phyloP scores from a whole-genome alignment of 2,797 vertebrate genomes.

The Odontamblyopus lacepedii region DNA sequence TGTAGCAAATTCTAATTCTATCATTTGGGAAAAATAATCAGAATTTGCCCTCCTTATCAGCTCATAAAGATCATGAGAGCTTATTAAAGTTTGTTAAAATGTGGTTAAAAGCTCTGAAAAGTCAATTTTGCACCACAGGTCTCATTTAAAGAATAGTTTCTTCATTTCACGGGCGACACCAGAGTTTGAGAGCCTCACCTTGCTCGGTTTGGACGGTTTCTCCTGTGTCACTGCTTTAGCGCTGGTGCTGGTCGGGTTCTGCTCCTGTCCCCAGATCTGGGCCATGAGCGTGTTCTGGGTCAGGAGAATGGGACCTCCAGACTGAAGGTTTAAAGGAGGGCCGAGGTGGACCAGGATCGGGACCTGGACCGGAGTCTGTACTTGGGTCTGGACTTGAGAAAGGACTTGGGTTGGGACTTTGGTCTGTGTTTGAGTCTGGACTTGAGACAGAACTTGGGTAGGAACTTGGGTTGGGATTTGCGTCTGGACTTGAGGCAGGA shows the following conservation, averaged over 20 bases:
- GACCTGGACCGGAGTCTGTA: constrained; percentile 21
- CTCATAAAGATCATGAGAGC: too few species aligned
- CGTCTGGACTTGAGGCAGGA: not conserved
- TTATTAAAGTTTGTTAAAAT: too few species aligned
- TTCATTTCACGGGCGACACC: too few species aligned
- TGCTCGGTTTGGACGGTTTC: not conserved
- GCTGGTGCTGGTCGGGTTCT: not conserved
- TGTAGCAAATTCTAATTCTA: too few species aligned
- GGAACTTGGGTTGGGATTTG: not conserved
- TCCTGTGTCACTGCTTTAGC: not conserved
- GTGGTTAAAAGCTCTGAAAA: too few species aligned
- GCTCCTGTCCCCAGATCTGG: constrained; percentile 18
- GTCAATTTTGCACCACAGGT: too few species aligned
- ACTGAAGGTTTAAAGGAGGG: constrained; percentile 21
- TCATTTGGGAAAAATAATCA: too few species aligned
- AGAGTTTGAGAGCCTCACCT: not conserved
- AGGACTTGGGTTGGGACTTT: not conserved
- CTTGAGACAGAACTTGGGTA: not conserved
- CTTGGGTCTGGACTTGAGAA: not conserved
- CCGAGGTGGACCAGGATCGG: constrained; percentile 37
- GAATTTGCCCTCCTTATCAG: too few species aligned
- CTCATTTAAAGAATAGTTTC: too few species aligned
- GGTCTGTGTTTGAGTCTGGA: not conserved
- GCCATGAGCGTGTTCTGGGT: constrained; percentile 10
- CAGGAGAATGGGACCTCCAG: constrained; percentile 22